Conservation (phyloP, 30 jellyfish, hydroid and myxozoan species). For the Aurelia coerulea region DNA sequence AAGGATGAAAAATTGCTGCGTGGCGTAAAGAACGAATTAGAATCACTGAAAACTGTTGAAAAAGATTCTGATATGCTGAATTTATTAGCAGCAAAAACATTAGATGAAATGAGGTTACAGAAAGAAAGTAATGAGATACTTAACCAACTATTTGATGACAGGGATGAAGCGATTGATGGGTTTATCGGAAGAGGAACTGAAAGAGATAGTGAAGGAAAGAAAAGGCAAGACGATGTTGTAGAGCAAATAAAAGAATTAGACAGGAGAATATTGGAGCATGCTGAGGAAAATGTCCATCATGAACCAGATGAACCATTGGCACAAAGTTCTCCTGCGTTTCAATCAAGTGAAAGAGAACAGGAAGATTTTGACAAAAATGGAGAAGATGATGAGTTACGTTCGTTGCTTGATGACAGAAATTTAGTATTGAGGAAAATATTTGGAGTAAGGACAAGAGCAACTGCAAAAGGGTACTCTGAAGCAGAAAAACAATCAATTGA, state of each 20-base stretch:
- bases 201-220: background rate
- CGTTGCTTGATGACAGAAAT: conserved; percentile 35
- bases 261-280: conserved; percentile 14
- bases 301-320: background rate
- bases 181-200: background rate
- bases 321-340: conserved; percentile 23
- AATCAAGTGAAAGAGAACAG: background rate
- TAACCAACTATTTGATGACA: conserved; percentile 11
- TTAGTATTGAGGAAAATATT: conserved; percentile 18
- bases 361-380: background rate
- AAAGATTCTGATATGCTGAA: conserved; percentile 23
- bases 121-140: conserved; percentile 20
- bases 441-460: conserved; percentile 21
- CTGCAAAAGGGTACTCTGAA: background rate
- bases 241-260: conserved; percentile 13
- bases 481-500: background rate
- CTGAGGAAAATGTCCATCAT: background rate
- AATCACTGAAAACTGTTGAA: background rate
- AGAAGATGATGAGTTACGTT: background rate
- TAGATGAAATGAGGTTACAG: conserved; percentile 19
- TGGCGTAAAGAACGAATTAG: conserved; percentile 16
- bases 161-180: conserved; percentile 6
- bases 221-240: background rate
- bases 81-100: background rate
- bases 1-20: background rate